Conservation (phyloP, 2,888 invertebrate genomes). For the Mythimna pallens region DNA sequence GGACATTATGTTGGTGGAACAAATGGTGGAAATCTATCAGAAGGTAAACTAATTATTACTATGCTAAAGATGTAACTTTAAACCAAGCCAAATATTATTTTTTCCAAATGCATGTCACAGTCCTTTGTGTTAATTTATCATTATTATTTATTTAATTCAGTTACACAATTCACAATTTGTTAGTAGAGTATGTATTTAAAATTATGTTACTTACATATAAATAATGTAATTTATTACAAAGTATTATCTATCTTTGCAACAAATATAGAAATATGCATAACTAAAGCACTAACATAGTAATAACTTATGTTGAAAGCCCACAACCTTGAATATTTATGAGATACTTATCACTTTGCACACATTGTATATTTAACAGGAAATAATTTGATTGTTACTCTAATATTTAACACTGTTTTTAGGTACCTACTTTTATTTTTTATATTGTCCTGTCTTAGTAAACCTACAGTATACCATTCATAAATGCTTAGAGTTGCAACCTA, state of each 20-base stretch:
- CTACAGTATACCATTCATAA: too few relatives aligned
- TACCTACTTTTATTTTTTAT: not conserved
- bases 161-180: too few relatives aligned
- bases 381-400: conserved; percentile 28
- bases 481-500: too few relatives aligned
- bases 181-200: too few relatives aligned
- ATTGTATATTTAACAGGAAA: conserved; percentile 36
- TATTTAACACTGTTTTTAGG: not conserved
- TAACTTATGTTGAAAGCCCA: conserved; percentile 17
- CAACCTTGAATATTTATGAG: conserved; percentile 41
- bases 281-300: not conserved
- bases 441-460: not conserved
- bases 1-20: conserved; percentile 97
- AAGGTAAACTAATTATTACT: conserved; percentile 88
- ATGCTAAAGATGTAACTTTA: not conserved
- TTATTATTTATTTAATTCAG: not conserved
- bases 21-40: conserved; percentile 94
- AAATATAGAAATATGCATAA: not conserved
- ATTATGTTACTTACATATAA: too few relatives aligned
- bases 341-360: conserved; percentile 33
- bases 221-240: too few relatives aligned
- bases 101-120: not conserved
- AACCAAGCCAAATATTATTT: not conserved
- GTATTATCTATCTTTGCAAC: not conserved
- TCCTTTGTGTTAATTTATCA: not conserved